phyloP scores from a whole-genome alignment of 2,888 invertebrate genomes.

The Hydroisotoma schaefferi region DNA sequence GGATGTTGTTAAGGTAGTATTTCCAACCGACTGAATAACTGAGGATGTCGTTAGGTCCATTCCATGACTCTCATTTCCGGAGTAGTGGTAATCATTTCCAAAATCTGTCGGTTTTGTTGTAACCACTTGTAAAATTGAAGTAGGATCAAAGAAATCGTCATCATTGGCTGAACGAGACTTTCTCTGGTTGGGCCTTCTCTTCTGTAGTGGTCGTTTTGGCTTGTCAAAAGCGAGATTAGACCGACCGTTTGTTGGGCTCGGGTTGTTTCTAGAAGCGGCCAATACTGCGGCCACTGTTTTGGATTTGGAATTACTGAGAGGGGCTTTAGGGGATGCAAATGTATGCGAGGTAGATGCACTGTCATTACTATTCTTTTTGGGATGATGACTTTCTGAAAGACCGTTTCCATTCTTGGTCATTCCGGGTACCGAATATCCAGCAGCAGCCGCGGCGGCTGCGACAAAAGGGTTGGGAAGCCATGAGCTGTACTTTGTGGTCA shows the following conservation, averaged over 20 bases:
- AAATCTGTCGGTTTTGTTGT: constrained; percentile 25
- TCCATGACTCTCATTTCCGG: constrained; percentile 12
- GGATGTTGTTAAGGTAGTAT: constrained; percentile 21
- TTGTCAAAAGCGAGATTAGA: constrained; percentile 9
- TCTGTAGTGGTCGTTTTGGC: constrained; percentile 16
- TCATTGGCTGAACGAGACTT: constrained; percentile 12
- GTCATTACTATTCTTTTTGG: constrained; percentile 17
- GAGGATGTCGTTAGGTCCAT: constrained; percentile 34
- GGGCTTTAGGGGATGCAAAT: constrained; percentile 44
- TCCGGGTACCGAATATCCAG: constrained; percentile 5
- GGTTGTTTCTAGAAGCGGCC: constrained; percentile 39
- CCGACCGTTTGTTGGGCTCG: constrained; percentile 3
- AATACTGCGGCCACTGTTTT: constrained; percentile 47
- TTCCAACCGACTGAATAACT: neutral
- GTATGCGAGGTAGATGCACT: constrained; percentile 20
- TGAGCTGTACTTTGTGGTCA: constrained; percentile 20
- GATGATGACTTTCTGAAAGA: neutral
- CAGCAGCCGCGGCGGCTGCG: constrained; percentile 36
- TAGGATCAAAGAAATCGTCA: constrained; percentile 45
- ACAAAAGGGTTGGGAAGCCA: constrained; percentile 41
- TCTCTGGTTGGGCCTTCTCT: constrained; percentile 8
- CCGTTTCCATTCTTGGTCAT: constrained; percentile 26
- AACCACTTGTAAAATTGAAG: constrained; percentile 42
- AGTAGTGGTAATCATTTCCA: constrained; percentile 13
- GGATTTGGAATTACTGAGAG: constrained; percentile 36